phyloP scores from a whole-genome alignment of 2,888 invertebrate genomes.

The Tiliacea citrago region DNA sequence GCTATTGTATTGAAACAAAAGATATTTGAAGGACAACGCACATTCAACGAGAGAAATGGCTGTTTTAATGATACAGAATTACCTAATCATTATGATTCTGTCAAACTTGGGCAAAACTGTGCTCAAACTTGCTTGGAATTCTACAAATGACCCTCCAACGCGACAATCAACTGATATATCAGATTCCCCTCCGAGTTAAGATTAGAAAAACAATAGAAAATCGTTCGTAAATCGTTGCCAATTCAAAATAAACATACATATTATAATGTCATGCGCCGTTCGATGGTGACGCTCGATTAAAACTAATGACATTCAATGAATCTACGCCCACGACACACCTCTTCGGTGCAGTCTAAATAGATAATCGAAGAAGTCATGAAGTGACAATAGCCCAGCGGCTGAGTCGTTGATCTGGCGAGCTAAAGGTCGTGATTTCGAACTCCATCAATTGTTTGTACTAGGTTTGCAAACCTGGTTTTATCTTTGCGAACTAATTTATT shows the following conservation, averaged over 20 bases:
- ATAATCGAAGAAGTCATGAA: conserved; percentile 9
- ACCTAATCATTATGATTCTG: background rate
- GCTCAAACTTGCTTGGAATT: background rate
- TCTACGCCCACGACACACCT: conserved; percentile 43
- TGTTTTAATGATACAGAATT: background rate
- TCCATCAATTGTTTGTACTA: no score
- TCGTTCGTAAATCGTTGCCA: conserved; percentile 32
- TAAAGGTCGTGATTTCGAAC: background rate
- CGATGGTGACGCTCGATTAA: conserved; percentile 34
- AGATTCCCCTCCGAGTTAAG: conserved; percentile 45
- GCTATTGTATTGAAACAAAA: background rate
- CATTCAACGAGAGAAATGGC: background rate
- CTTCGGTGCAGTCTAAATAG: conserved; percentile 8
- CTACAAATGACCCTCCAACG: background rate
- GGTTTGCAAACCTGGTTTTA: background rate
- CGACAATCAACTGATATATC: conserved; percentile 41
- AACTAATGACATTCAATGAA: conserved; percentile 47
- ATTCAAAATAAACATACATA: conserved; percentile 40
- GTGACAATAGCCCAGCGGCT: background rate
- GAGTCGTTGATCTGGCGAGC: background rate
- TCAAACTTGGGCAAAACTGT: background rate
- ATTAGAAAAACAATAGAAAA: conserved; percentile 49
- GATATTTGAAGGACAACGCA: background rate
- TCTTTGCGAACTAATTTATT: background rate
- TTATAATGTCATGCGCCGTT: conserved; percentile 30